These are phyloP conservation scores for Notarius lentiginosus DNA, from an alignment of 2,113 vertebrate genomes.

Conservation along the genomic window DNA sequence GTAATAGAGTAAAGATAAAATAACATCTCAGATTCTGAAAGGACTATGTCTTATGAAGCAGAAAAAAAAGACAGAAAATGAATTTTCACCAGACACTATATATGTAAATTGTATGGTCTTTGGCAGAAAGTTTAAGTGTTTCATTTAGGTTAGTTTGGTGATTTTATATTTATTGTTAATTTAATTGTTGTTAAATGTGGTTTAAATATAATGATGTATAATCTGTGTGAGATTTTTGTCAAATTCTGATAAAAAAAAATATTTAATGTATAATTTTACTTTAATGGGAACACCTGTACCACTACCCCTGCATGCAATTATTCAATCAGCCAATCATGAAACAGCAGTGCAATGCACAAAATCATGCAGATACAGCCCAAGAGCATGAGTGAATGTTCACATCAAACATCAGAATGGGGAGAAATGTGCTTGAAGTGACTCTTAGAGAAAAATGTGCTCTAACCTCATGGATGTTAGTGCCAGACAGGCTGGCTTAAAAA, in stretches of 20 bases:
- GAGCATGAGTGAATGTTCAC: background rate
- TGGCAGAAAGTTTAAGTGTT: background rate
- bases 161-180: constrained; percentile 18
- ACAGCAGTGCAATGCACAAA: too few species aligned
- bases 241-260: constrained; percentile 3
- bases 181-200: constrained; percentile 5
- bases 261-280: background rate
- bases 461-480: background rate
- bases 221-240: background rate
- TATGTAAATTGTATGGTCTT: background rate
- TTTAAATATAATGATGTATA: background rate
- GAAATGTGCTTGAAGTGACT: background rate
- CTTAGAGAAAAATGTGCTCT: background rate
- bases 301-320: too few species aligned
- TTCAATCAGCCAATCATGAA: too few species aligned
- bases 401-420: background rate
- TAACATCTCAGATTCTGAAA: background rate
- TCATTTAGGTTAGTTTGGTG: background rate
- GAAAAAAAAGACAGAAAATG: background rate
- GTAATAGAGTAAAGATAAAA: constrained; percentile 20
- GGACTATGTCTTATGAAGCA: background rate
- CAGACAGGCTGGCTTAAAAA: background rate
- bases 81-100: background rate
- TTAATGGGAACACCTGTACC: background rate
- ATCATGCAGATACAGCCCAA: too few species aligned